phyloP scores from a whole-genome alignment of 2,797 vertebrate species.

The Esox lucius region DNA sequence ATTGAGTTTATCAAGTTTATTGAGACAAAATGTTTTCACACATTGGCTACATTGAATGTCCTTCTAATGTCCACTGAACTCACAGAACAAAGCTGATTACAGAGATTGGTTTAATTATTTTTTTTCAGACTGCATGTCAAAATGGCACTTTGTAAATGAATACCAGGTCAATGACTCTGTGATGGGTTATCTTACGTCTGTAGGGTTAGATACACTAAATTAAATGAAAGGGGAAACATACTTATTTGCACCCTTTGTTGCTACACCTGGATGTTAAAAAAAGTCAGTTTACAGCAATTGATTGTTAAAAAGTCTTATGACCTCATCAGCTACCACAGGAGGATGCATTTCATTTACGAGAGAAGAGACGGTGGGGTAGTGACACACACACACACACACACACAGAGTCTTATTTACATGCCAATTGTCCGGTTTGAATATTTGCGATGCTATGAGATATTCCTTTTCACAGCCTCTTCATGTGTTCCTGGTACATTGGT shows the following conservation, averaged over 20 bases:
- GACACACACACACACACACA: not conserved
- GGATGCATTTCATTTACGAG: slow-evolving; percentile 73
- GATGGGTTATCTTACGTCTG: slow-evolving; percentile 78
- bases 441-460: slow-evolving; percentile 62
- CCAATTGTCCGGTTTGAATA: slow-evolving; percentile 69
- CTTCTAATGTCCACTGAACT: too few species aligned
- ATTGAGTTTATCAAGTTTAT: too few species aligned
- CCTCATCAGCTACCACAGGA: slow-evolving; percentile 80
- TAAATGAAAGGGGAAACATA: slow-evolving; percentile 72
- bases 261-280: slow-evolving; percentile 87
- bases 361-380: not conserved
- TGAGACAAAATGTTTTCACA: too few species aligned
- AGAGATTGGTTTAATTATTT: slow-evolving; percentile 81
- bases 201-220: slow-evolving; percentile 79
- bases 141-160: slow-evolving; percentile 90
- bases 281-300: slow-evolving; percentile 83
- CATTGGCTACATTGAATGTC: too few species aligned
- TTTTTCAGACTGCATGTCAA: slow-evolving; percentile 78
- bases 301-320: slow-evolving; percentile 76
- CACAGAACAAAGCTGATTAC: not conserved
- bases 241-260: slow-evolving; percentile 90
- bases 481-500: slow-evolving; percentile 65
- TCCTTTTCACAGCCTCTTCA: slow-evolving; percentile 67
- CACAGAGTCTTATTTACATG: slow-evolving; percentile 78
- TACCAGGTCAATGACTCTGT: slow-evolving; percentile 88